Base-by-base conservation (phyloP, 2,888 invertebrate genomes). In the Tanypteryx hageni region DNA sequence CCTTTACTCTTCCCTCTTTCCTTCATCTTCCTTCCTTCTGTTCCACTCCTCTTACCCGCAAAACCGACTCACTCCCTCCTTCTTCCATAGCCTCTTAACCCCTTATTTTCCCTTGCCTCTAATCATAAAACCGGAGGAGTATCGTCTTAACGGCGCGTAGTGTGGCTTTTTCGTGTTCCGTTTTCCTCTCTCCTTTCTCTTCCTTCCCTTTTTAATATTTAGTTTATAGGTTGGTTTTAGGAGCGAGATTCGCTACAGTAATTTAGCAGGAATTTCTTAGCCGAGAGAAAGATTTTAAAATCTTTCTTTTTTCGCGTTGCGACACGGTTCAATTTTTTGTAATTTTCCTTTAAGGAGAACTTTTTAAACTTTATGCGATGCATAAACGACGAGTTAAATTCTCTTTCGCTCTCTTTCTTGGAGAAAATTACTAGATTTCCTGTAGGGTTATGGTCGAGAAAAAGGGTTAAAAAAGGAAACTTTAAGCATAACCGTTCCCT, bases 31-130 rank as follows among this genome's bases (percentile, higher is more conserved):
- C 18, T 18, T 7, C 18, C 64, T 56, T 57, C 84, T 22, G 22
- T n/a, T 16, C 82, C 44, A 16, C 8, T 11, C 22, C 16, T 85
- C 58, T 58, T 27, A 22, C 57, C 58, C 58, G 58, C 58, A 57
- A 58, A 27, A 22, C n/a, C 59, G 22, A 22, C 59, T 58, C 84
- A 8, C 84, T 9, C 14, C 84, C 57, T 56, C 9, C 56, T 44
- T 58, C 58, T 57, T 27, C 82, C 27, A 31, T 16, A 27, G 27
- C 16, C 31, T 13, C 31, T 82, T 27, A 31, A 82, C 44, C 82
- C 22, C 16, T 68, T 82, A 27, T 82, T 82, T 82, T 82, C 82
- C 16, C 14, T 44, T 13, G 82, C 82, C 82, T 82, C 44, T 82
- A 82, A 44, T 31, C 44, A 31, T 31, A 27, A 44, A 16, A 27